phyloP scores from a whole-genome alignment of 2,888 invertebrate species.

The Cheilosia variabilis region DNA sequence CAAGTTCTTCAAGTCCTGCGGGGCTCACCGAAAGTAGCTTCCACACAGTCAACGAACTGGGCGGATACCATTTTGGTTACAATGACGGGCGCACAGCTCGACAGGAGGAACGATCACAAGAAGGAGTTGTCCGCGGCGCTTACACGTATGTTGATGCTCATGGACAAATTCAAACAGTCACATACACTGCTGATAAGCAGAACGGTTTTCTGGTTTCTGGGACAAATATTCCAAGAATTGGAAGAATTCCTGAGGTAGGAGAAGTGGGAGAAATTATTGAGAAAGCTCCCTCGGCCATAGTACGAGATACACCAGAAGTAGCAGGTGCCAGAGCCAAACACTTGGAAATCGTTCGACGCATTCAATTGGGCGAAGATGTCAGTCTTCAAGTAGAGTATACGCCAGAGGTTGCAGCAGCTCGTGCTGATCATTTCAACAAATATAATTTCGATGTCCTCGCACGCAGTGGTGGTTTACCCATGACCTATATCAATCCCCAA shows the following conservation, averaged over 20 bases:
- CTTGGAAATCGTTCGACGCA: conserved; percentile 44
- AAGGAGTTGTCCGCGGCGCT: conserved; percentile 79
- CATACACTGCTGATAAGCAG: conserved; percentile 78
- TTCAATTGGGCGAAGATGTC: neutral
- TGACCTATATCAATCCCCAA: conserved; percentile 15
- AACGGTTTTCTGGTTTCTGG: conserved; percentile 79
- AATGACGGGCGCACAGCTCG: conserved; percentile 55
- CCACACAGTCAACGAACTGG: conserved; percentile 16
- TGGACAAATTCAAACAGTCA: conserved; percentile 78
- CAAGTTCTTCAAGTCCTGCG: neutral
- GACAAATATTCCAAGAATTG: conserved; percentile 72
- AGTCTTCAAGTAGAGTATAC: conserved; percentile 47
- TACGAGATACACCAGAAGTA: conserved; percentile 56
- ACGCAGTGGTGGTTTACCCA: neutral
- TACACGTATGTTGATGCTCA: conserved; percentile 81
- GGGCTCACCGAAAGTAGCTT: conserved; percentile 22
- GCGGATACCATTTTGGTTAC: conserved; percentile 66
- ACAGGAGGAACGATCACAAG: conserved; percentile 62
- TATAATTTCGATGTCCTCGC: conserved; percentile 9
- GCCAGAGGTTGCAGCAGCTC: conserved; percentile 68
- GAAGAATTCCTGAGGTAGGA: conserved; percentile 9
- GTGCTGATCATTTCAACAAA: conserved; percentile 58
- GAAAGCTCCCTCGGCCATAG: conserved; percentile 25
- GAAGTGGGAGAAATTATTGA: conserved; percentile 17
- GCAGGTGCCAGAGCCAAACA: conserved; percentile 60